Percentiles rank a stretch among this genome's conserved stretches.
These are phyloP conservation scores for Gasteruption jaculator DNA, from an alignment of 2,888 invertebrate species.

Conservation along the genomic window DNA sequence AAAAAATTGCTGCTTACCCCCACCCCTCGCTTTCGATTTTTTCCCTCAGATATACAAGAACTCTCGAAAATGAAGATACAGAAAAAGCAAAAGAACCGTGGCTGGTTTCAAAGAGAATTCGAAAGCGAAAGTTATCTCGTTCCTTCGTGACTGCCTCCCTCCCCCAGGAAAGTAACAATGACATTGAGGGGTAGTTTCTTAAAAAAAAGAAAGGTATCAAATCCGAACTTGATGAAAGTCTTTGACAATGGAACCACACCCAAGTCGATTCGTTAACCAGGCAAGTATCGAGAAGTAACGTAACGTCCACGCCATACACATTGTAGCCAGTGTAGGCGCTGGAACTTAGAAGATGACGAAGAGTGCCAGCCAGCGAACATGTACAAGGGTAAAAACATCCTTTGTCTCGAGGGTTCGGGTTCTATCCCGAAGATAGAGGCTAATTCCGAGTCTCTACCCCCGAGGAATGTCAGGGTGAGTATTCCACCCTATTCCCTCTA, in stretches of 20 bases:
- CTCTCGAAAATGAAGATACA: too few species aligned
- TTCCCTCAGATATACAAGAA: too few species aligned
- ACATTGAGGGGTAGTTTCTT: too few species aligned
- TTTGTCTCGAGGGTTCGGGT: constrained; percentile 47
- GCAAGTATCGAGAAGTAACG: constrained; percentile 23
- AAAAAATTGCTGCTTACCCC: too few species aligned
- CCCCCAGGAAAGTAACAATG: too few species aligned
- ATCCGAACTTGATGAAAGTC: too few species aligned
- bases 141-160: too few species aligned
- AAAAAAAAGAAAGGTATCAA: too few species aligned
- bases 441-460: constrained; percentile 48
- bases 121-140: too few species aligned
- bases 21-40: too few species aligned
- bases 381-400: constrained; percentile 23
- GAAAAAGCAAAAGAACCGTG: not conserved
- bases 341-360: constrained; percentile 26
- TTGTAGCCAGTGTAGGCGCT: constrained; percentile 13
- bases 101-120: not conserved
- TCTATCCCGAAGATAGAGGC: constrained; percentile 48
- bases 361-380: constrained; percentile 11
- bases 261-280: constrained; percentile 28
- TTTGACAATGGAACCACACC: too few species aligned
- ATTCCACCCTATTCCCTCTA: constrained; percentile 13
- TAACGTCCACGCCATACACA: constrained; percentile 1
- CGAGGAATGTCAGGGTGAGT: constrained; percentile 34